A percentile compares a stretch with the other conserved stretches of the same genome.
Evolutionary conservation across 2,113 vertebrate genomes (phyloP).

Genomic region (Aythya baeri): DNA sequence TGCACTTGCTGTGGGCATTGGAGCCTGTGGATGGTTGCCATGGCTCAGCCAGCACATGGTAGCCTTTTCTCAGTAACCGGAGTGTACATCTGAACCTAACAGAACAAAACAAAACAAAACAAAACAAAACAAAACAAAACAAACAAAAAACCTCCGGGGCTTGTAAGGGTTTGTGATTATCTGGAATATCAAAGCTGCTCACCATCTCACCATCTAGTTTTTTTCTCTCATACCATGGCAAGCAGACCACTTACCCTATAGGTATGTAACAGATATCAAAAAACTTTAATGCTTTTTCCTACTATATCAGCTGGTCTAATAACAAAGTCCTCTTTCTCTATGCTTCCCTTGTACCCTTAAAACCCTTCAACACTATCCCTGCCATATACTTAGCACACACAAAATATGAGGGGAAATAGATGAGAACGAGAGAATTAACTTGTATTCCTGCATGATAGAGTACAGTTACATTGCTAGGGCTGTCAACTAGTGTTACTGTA

Average conservation of each 20-base stretch:
- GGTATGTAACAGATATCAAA: background rate
- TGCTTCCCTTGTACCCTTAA: background rate
- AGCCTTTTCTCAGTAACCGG: background rate
- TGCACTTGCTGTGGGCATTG: background rate
- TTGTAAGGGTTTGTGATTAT: background rate
- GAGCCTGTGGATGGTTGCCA: background rate
- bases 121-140: fast-evolving
- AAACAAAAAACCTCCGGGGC: no score
- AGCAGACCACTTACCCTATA: background rate
- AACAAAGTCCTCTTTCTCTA: background rate
- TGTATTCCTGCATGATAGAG: background rate
- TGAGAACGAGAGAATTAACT: background rate
- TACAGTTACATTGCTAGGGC: background rate
- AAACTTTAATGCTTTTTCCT: background rate
- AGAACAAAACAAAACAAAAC: background rate
- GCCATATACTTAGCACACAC: background rate
- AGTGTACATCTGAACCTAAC: background rate
- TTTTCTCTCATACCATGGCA: background rate
- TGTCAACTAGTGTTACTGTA: background rate
- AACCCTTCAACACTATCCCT: background rate
- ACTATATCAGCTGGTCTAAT: background rate
- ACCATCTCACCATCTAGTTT: background rate
- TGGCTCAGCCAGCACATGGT: background rate
- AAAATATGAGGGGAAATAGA: background rate
- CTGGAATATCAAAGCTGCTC: background rate